These are phyloP conservation scores for Hoplodrina ambigua DNA, from an alignment of 2,888 invertebrate species.

Conservation along the genomic window DNA sequence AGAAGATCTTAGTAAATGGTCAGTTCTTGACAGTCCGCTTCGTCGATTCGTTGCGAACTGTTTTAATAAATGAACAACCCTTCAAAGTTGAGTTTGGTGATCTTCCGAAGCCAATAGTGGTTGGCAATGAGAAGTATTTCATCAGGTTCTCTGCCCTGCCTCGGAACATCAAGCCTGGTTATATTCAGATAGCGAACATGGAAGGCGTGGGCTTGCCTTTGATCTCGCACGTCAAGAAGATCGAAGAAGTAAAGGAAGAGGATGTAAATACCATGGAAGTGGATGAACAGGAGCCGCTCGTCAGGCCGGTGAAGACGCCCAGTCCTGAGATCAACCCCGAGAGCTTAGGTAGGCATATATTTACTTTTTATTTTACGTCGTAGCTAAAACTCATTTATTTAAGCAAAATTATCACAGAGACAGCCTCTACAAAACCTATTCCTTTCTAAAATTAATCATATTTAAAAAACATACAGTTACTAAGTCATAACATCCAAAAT, in stretches of 20 bases:
- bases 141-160: constrained; percentile 95
- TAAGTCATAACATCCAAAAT: too few relatives aligned
- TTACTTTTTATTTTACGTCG: neutral
- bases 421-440: too few relatives aligned
- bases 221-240: constrained; percentile 51
- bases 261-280: constrained; percentile 71
- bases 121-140: constrained; percentile 94
- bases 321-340: constrained; percentile 80
- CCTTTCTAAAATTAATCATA: too few relatives aligned
- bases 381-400: too few relatives aligned
- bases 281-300: constrained; percentile 66
- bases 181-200: constrained; percentile 93
- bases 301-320: constrained; percentile 75
- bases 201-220: constrained; percentile 85
- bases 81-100: constrained; percentile 96
- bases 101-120: constrained; percentile 94
- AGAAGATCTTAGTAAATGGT: constrained; percentile 94
- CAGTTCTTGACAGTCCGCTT: constrained; percentile 94
- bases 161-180: constrained; percentile 93
- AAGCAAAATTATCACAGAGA: too few relatives aligned
- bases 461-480: too few relatives aligned
- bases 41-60: constrained; percentile 94
- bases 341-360: constrained; percentile 76
- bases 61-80: constrained; percentile 94
- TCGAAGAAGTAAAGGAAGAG: constrained; percentile 66